Percentiles rank a stretch among this genome's conserved stretches.
Conservation (phyloP, 2,797 vertebrate genomes). For the Tympanoctomys barrerae region DNA sequence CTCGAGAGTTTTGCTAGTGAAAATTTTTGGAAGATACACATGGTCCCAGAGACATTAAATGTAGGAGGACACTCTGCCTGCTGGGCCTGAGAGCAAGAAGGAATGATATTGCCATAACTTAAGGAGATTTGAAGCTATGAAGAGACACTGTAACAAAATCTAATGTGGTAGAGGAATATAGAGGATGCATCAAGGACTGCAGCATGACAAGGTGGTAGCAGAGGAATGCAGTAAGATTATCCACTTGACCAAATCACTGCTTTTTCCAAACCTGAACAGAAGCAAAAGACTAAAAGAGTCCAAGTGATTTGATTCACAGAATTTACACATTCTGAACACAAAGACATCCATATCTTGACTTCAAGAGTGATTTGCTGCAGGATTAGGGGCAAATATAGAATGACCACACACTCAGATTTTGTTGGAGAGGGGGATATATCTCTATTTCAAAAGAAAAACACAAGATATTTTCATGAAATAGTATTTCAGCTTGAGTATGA, state of each 20-base stretch:
- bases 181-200: neutral
- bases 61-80: neutral
- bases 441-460: slow-evolving; percentile 20
- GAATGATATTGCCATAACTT: neutral
- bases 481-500: neutral
- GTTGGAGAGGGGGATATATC: neutral
- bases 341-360: neutral
- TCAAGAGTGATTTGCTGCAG: neutral
- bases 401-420: neutral
- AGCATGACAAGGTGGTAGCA: neutral
- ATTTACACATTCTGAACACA: neutral
- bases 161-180: neutral
- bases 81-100: neutral
- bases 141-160: neutral
- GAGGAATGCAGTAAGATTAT: neutral
- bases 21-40: neutral
- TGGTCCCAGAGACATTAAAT: neutral
- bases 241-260: neutral
- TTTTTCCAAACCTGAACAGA: neutral
- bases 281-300: neutral
- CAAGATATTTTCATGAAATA: slow-evolving; percentile 21
- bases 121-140: neutral
- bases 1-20: neutral
- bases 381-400: neutral
- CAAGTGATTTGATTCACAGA: neutral